Conservation (phyloP, 2,113 vertebrate genomes). For the Eclectus roratus region DNA sequence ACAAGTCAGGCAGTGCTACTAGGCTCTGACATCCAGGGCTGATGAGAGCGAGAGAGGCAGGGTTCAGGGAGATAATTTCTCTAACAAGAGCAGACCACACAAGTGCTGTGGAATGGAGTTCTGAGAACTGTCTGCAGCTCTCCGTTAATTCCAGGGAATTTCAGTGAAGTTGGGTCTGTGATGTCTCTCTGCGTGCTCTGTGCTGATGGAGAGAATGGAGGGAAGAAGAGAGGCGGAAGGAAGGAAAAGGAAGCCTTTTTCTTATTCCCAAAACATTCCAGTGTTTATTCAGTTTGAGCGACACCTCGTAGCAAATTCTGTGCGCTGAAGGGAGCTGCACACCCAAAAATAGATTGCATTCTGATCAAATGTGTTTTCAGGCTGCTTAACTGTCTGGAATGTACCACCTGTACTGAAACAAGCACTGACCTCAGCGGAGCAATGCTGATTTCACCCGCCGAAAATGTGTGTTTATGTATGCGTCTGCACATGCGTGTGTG, state of each 20-base stretch:
- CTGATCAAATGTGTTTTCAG: not conserved
- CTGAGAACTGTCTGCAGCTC: not conserved
- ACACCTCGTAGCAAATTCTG: not conserved
- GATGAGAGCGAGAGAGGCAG: slow-evolving; percentile 55
- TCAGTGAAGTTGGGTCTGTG: not conserved
- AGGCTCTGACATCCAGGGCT: slow-evolving; percentile 62
- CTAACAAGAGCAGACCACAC: slow-evolving; percentile 62
- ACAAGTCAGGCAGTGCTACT: slow-evolving; percentile 68
- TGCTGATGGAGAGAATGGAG: not conserved
- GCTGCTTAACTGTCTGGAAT: not conserved
- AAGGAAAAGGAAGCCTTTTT: not conserved
- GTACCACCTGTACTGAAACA: slow-evolving; percentile 20
- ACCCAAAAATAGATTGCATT: not conserved
- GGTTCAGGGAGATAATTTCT: slow-evolving; percentile 59
- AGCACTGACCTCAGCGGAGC: not conserved
- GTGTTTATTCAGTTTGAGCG: not conserved
- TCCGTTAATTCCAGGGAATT: not conserved
- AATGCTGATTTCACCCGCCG: not conserved
- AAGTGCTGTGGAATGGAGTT: slow-evolving; percentile 37
- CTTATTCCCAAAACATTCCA: not conserved
- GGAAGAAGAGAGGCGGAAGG: not conserved
- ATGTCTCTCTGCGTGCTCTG: not conserved
- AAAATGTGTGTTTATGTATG: not conserved
- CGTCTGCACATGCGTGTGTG: not conserved
- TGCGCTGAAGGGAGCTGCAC: not conserved